Base-by-base conservation (phyloP, 2,888 invertebrate genomes). In the Cyclophora punctaria region DNA sequence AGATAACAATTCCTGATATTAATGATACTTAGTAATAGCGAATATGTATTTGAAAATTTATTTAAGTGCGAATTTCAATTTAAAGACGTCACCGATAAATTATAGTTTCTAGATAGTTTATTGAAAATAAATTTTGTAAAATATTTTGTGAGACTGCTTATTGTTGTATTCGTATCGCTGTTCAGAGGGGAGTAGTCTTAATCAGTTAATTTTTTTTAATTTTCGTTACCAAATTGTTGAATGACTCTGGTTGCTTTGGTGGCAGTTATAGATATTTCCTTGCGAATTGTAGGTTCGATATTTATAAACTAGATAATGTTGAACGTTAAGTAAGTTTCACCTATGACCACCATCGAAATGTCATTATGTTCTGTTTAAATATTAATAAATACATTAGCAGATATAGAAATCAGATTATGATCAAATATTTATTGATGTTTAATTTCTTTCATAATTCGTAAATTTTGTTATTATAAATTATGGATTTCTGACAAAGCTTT, bases 71-170 rank as follows among this genome's bases (percentile, higher is more conserved):
- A 76, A 75, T 76, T 80, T 78, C 76, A 76, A 64, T 34, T 80
- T 80, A 75, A 80, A 79, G 78, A 78, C 77, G 80, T 81, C 83
- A 82, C 81, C 81, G 80, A 80, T 82, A 78, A 73, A 75, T 76
- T 74, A 79, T 84, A 84, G 83, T 80, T 83, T 83, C 78, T 85
- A 85, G 83, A 83, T 85, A 85, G 87, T 83, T 85, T 83, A 83
- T 83, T 82, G 75, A 80, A 74, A 73, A 70, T 67, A 71, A 75
- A 79, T 77, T 82, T 82, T 88, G 86, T 86, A 85, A 81, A 82
- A 86, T 86, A 84, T 83, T 87, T 81, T 79, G 86, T 86, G 89
- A 89, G 89, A 89, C 89, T 89, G 89, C 89, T 89, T 89, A 82
- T 81, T 88, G 88, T 87, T 87, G 86, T 86, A 85, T 78, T 85